These are phyloP conservation scores for Procambarus virginalis DNA, from an alignment of 1,140 invertebrate genomes.

Conservation along the genomic window DNA sequence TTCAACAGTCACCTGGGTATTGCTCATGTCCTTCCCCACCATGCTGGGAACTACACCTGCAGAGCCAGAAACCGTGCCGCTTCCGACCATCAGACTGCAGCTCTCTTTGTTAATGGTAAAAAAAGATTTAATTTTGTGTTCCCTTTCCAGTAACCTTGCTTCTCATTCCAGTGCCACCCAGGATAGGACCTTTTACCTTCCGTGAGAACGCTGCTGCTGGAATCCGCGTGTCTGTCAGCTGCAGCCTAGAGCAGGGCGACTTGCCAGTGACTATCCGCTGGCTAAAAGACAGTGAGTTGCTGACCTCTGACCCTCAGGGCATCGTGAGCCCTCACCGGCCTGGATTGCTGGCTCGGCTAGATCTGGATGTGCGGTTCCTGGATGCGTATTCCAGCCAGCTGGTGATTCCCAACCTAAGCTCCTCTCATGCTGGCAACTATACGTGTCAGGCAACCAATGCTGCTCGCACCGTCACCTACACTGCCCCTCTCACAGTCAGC, in stretches of 20 bases:
- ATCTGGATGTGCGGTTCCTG: conserved; percentile 78
- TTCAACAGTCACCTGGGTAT: conserved; percentile 78
- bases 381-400: conserved; percentile 80
- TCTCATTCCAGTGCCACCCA: conserved; percentile 74
- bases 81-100: conserved; percentile 78
- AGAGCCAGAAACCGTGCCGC: conserved; percentile 82
- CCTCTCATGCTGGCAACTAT: conserved; percentile 79
- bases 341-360: conserved; percentile 68
- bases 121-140: background rate
- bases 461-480: conserved; percentile 75
- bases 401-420: conserved; percentile 80
- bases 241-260: conserved; percentile 86
- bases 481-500: conserved; percentile 76
- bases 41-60: conserved; percentile 84
- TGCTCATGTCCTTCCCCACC: conserved; percentile 45
- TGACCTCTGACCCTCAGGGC: background rate
- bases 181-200: conserved; percentile 75
- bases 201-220: conserved; percentile 71
- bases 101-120: conserved; percentile 74
- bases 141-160: background rate
- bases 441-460: conserved; percentile 77
- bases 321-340: background rate
- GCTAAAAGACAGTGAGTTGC: conserved; percentile 81
- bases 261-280: conserved; percentile 84
- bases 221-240: conserved; percentile 73